Conservation (phyloP, 2,113 vertebrate species). For the Ceyx melanurus region DNA sequence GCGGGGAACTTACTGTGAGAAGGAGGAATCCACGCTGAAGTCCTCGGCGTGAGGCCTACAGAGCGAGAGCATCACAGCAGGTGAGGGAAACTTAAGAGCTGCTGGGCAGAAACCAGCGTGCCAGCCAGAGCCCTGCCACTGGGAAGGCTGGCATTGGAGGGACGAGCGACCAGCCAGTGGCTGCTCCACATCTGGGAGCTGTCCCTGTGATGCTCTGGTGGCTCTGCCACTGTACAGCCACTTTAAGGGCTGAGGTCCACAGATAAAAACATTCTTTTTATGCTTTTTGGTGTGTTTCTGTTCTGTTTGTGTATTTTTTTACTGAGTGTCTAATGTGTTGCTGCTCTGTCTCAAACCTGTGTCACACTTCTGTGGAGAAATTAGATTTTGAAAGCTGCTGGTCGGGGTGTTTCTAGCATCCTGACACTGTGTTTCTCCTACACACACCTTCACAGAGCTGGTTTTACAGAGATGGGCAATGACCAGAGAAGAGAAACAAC, state of each 20-base stretch:
- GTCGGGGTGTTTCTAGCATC: neutral
- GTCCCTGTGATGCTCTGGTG: neutral
- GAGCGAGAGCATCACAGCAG: conserved; percentile 35
- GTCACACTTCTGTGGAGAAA: neutral
- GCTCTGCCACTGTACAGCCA: accelerated
- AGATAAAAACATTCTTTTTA: neutral
- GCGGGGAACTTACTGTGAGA: conserved; percentile 82
- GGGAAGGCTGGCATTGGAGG: accelerated
- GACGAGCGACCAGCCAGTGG: accelerated
- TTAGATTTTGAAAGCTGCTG: neutral
- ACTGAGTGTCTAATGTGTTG: accelerated
- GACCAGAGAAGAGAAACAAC: neutral
- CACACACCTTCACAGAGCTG: neutral
- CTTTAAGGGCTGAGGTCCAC: neutral
- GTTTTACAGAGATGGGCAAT: neutral
- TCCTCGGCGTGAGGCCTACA: conserved; percentile 82
- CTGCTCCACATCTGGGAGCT: accelerated
- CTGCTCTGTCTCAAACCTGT: neutral
- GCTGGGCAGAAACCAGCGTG: accelerated
- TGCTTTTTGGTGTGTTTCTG: neutral
- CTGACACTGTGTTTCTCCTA: neutral
- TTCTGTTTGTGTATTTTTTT: no score
- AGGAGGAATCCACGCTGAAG: conserved; percentile 92
- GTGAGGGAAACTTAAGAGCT: neutral
- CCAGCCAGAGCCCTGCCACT: accelerated